phyloP scores from a whole-genome alignment of 1,140 invertebrate genomes.

The Diabrotica undecimpunctata region DNA sequence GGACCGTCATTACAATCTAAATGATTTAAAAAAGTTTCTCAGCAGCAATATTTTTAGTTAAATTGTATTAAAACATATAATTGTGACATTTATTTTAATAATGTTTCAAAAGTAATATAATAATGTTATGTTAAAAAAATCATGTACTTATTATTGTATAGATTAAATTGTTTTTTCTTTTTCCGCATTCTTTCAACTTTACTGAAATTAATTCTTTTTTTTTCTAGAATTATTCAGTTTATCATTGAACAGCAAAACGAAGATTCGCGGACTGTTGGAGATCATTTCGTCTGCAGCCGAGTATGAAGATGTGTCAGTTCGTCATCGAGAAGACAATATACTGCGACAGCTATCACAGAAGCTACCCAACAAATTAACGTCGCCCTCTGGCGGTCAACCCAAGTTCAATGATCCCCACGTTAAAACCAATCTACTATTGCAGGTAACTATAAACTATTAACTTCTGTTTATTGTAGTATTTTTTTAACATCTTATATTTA shows the following conservation, averaged over 20 bases:
- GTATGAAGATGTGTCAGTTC: slow-evolving; percentile 90
- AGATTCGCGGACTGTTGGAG: slow-evolving; percentile 93
- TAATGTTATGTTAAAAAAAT: too few relatives aligned
- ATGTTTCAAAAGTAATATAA: too few relatives aligned
- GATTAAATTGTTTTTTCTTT: too few relatives aligned
- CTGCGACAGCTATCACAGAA: slow-evolving; percentile 75
- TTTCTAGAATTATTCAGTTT: slow-evolving; percentile 89
- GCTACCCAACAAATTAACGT: slow-evolving; percentile 74
- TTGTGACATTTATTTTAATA: too few relatives aligned
- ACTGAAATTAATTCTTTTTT: neutral
- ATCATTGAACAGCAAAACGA: slow-evolving; percentile 95
- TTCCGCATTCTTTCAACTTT: too few relatives aligned
- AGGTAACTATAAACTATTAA: neutral
- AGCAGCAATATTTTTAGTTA: too few relatives aligned
- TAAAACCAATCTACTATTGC: slow-evolving; percentile 90
- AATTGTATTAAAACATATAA: too few relatives aligned
- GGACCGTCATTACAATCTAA: too few relatives aligned
- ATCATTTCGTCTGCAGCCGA: slow-evolving; percentile 98
- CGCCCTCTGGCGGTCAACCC: slow-evolving; percentile 53
- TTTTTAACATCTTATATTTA: too few relatives aligned
- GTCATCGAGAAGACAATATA: slow-evolving; percentile 92
- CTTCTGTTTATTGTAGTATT: too few relatives aligned
- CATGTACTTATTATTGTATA: too few relatives aligned
- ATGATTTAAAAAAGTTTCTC: too few relatives aligned
- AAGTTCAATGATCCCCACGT: slow-evolving; percentile 93